Base-by-base conservation (phyloP, 2,797 vertebrate genomes). In the Clarias laeviceps region DNA sequence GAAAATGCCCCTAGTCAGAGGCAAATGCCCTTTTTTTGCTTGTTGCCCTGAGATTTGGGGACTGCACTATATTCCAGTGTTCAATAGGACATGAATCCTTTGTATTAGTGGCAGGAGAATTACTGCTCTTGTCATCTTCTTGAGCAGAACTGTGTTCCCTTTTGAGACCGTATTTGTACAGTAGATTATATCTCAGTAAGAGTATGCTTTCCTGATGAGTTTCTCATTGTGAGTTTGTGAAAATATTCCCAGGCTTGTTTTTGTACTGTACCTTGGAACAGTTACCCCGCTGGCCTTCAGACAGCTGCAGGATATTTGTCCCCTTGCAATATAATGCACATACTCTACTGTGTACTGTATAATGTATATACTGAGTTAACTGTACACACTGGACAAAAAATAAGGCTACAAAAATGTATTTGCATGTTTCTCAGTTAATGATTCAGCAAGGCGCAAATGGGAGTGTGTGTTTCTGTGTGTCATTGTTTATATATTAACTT, bases 251-350 rank as follows among this genome's bases (percentile, higher is more conserved):
- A 29, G n/a, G 29, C 50, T 18, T 74, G 50, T 8, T 74, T 11
- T 54, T 22, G 22, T 73, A 37, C 34, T 37, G 22, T 50, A 37
- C 34, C 11, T 12, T 18, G 20, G 68, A 37, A 70, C 1, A 15
- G 69, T 50, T 72, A 72, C n/a, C n/a, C 18, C 1, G 45, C 1
- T 20, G 27, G 45, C 72, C 72, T 7, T 74, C 15, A 29, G 72
- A 50, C 9, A 54, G 45, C 50, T 74, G 72, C 72, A 74, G 72
- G 72, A 29, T 56, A 74, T 74, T 74, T 74, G n/a, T 56, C 27
- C 27, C 24, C 24, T 45, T 72, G 37, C 37, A 50, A n/a, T 73
- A 5, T 24, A 40, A 70, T 24, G 40, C 24, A n/a, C 12, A 12
- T 69, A 22, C 8, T 62, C 20, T 62, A 62, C 4, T 37, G 34